Base-by-base conservation (phyloP, 1,140 invertebrate genomes). In the Nomia melanderi region DNA sequence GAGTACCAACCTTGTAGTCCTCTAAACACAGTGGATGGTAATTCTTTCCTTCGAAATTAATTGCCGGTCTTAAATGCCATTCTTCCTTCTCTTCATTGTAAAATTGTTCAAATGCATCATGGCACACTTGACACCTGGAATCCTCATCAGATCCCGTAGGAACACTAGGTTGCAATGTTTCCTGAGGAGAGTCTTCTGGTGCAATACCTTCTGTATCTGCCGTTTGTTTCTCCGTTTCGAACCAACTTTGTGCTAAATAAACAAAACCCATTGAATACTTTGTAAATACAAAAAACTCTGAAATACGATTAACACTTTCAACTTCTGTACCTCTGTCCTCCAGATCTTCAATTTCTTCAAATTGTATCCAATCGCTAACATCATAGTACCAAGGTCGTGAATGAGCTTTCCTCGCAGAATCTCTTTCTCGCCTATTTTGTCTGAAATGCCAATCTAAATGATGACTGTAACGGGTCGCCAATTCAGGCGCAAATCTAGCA, bases 401-500 rank as follows among this genome's bases (percentile, higher is more conserved):
- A 80, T 96, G 96, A 0, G 97, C 96, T 62, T 97, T 96, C 29
- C 96, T 94, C 0, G 95, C 95, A 1, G 96, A 96, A 85, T 98
- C 97, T 74, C 97, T 95, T 85, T 98, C 97, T 56, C 96, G 93
- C 12, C 97, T 93, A 91, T 99, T 99, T 90, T 98, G 96, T 12
- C 98, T 93, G 92, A 99, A 99, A 93, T 99, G 98, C 98, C 98
- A 99, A 92, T 99, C 98, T 36, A 99, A 93, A 92, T 99, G 98
- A 88, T 98, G 96, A 78, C 96, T 96, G 89, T 99, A 97, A 67
- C 95, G 95, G 36, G 97, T 96, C 1, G 96, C 97, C 85, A 97
- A 95, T 89, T 97, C 96, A 0, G 96, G 95, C 14, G 96, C 95
- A 90, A 99, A 99, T 53, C 98, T 93, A 33, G 97, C 95, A 23